Percentiles rank a stretch among this genome's conserved stretches.
Conservation (phyloP, 2,797 vertebrate species). For the Adelosebastes latens region DNA sequence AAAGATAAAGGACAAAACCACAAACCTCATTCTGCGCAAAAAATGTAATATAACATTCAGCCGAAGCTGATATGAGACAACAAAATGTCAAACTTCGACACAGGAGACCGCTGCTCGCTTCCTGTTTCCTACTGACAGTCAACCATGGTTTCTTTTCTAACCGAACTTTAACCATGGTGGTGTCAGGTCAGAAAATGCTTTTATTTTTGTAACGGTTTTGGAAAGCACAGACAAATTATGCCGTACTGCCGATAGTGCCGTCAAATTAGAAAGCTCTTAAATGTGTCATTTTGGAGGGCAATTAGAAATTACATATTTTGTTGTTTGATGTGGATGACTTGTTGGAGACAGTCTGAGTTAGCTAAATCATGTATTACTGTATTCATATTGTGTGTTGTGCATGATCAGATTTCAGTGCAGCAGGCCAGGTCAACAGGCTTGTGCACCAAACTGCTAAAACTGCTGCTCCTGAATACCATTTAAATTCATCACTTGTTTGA, state of each 20-base stretch:
- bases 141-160: neutral
- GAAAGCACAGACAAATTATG: neutral
- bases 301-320: neutral
- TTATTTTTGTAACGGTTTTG: neutral
- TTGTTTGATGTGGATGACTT: neutral
- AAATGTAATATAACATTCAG: neutral
- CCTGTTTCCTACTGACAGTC: too few relatives aligned
- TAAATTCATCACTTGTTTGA: constrained; percentile 9
- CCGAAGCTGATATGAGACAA: neutral
- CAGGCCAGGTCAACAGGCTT: neutral
- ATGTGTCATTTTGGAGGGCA: neutral
- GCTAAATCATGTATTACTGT: neutral
- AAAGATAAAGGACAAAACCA: neutral
- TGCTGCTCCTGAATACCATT: neutral
- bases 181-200: neutral
- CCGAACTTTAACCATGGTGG: neutral
- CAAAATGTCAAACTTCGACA: neutral
- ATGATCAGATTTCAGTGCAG: neutral
- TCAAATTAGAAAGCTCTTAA: neutral
- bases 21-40: neutral
- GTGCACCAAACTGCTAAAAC: neutral
- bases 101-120: neutral
- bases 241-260: neutral
- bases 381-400: neutral
- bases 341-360: neutral